A percentile compares a stretch with the other conserved stretches of the same genome.
Evolutionary conservation across 2,113 vertebrate species (phyloP).

Genomic region (Chaenogobius annularis): DNA sequence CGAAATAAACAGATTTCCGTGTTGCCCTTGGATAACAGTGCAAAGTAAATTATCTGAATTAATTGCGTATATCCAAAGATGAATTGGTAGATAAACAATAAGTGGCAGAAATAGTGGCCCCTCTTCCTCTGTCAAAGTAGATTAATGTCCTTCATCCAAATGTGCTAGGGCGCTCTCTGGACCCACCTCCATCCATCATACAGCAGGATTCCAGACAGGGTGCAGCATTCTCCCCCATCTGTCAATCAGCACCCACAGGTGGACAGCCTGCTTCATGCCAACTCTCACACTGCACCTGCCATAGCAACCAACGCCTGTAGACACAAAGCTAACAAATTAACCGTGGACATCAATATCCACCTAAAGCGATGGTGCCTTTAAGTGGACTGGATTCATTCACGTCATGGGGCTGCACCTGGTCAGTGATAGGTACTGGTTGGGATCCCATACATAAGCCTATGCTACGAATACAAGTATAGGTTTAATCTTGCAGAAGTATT

Average conservation of each 20-base stretch:
- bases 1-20: too few species aligned
- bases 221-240: conserved; percentile 45
- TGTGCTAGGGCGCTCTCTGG: conserved; percentile 33
- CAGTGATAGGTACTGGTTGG: background rate
- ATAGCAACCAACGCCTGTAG: conserved; percentile 21
- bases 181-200: conserved; percentile 62
- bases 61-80: conserved; percentile 8
- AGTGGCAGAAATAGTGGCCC: conserved; percentile 7
- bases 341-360: background rate
- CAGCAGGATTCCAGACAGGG: conserved; percentile 43
- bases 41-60: background rate
- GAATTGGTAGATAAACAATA: conserved; percentile 7
- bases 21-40: background rate
- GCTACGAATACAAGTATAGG: background rate
- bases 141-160: conserved; percentile 51
- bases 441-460: background rate
- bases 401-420: background rate
- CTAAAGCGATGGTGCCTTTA: background rate
- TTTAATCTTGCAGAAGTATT: background rate
- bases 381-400: background rate
- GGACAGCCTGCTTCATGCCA: conserved; percentile 33
- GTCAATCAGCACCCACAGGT: conserved; percentile 60
- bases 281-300: conserved; percentile 50
- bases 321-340: conserved; percentile 10
- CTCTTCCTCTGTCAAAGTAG: conserved; percentile 33